Percentiles rank a stretch among this genome's conserved stretches.
Evolutionary conservation across 2,888 invertebrate species (phyloP).

Genomic region (Melinaea marsaeus): DNA sequence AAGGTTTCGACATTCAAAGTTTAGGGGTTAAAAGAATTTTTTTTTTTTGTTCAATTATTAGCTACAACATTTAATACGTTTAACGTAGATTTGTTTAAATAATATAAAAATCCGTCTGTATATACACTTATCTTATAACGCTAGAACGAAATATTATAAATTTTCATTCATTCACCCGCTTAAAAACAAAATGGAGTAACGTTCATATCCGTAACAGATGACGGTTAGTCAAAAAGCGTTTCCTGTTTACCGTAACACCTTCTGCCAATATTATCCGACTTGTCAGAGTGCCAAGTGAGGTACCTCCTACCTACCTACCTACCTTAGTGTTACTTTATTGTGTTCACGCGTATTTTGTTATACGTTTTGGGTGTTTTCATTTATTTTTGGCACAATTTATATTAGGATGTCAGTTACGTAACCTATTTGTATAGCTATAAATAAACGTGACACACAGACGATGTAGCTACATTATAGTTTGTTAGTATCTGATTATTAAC

Average conservation of each 20-base stretch:
- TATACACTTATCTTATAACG: no score
- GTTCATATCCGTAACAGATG: constrained; percentile 24
- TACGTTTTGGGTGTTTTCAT: constrained; percentile 34
- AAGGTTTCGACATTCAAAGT: no score
- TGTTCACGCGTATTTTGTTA: constrained; percentile 47
- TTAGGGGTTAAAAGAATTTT: no score
- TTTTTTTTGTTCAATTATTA: no score
- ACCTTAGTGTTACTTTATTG: constrained; percentile 50
- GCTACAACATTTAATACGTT: no score
- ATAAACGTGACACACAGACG: no score
- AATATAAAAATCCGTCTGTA: no score
- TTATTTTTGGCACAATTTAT: background rate
- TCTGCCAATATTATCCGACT: constrained; percentile 61
- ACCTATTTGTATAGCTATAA: no score
- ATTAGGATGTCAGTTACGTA: background rate
- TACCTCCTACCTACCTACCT: constrained; percentile 36
- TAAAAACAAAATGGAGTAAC: constrained; percentile 13
- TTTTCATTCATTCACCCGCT: constrained; percentile 9
- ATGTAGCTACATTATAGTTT: no score
- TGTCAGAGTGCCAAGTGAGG: constrained; percentile 70
- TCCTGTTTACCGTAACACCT: constrained; percentile 66
- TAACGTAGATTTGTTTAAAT: no score
- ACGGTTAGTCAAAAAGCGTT: constrained; percentile 64
- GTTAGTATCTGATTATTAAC: no score
- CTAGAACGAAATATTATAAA: no score